Evolutionary conservation across 1,140 invertebrate species (phyloP).

Genomic region (Drosophila hydei): DNA sequence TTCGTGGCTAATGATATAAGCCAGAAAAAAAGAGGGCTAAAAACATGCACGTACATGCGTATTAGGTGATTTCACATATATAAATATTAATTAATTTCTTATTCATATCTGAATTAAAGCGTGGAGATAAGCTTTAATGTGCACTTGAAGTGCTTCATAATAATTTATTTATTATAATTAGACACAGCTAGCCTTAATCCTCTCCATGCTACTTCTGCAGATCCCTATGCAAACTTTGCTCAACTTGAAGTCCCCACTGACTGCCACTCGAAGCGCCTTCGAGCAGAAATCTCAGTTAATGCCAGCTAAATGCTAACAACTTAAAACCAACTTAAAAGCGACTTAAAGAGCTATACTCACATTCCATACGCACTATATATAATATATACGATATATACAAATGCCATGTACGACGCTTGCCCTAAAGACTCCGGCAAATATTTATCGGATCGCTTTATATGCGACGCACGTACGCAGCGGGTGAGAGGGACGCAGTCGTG

Average conservation of each 20-base stretch:
- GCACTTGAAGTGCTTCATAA: slow-evolving; percentile 1
- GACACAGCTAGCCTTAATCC: not conserved
- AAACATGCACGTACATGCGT: not conserved
- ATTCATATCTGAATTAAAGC: not conserved
- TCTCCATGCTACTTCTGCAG: no score
- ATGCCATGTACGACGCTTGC: slow-evolving; percentile 30
- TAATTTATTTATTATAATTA: not conserved
- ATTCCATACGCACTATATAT: slow-evolving; percentile 33
- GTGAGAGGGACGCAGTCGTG: slow-evolving; percentile 7
- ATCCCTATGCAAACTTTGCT: not conserved
- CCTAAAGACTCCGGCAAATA: slow-evolving; percentile 62
- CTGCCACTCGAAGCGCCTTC: not conserved
- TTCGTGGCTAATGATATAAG: not conserved
- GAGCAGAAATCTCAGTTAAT: slow-evolving; percentile 73
- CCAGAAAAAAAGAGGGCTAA: not conserved
- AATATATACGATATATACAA: slow-evolving; percentile 23
- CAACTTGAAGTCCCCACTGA: slow-evolving; percentile 18
- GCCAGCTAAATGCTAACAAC: slow-evolving; percentile 78
- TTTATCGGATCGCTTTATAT: slow-evolving; percentile 67
- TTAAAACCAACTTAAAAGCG: slow-evolving; percentile 76
- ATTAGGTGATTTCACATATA: not conserved
- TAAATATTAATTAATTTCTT: slow-evolving; percentile 13
- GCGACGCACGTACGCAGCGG: slow-evolving; percentile 59
- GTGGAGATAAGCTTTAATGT: not conserved
- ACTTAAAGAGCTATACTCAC: slow-evolving; percentile 58